Evolutionary conservation across 2,113 vertebrate species (phyloP), one percentile per base, ranked within the genome.

Genomic region (Barbus barbus): DNA sequence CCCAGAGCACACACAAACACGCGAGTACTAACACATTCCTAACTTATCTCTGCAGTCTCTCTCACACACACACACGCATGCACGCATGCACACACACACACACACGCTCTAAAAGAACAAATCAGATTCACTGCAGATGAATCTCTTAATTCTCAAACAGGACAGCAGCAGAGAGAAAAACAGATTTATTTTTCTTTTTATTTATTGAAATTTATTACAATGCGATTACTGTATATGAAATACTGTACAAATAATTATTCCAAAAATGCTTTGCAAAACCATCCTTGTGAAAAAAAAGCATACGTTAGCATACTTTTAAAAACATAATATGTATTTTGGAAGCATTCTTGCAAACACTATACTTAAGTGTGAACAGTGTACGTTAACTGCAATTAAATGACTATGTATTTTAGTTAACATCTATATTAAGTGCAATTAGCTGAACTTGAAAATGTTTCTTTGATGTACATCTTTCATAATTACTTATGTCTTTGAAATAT

Each of bases 91-190:
- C n/a, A n/a, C n/a, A n/a, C n/a, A n/a, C n/a, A n/a, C n/a, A 78
- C 48, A 60, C 53, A 58, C 51, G 1, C 24, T 78, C 41, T 61
- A 18, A 58, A 5, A n/a, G 48, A 77, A 56, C 51, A 78, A 78
- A 60, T 33, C 9, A 78, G 16, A 75, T 75, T 51, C 26, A 78
- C 31, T 24, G 12, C 75, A 78, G 31, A 58, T 71, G 18, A 71
- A 38, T 71, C 67, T 38, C 67, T 38, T 1, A n/a, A 11, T 71
- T 71, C 67, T 18, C 9, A 38, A 71, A 38, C 67, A n/a, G 67
- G 20, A 36, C 12, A 0, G 24, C 22, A 24, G 18, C 46, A 22
- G 33, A 56, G 0, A 2, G 2, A 11, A 74, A n/a, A n/a, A n/a
- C n/a, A n/a, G n/a, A n/a, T n/a, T n/a, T n/a, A n/a, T n/a, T n/a